These are phyloP conservation scores for Apeltes quadracus DNA, from an alignment of 2,113 vertebrate genomes.

Conservation along the genomic window DNA sequence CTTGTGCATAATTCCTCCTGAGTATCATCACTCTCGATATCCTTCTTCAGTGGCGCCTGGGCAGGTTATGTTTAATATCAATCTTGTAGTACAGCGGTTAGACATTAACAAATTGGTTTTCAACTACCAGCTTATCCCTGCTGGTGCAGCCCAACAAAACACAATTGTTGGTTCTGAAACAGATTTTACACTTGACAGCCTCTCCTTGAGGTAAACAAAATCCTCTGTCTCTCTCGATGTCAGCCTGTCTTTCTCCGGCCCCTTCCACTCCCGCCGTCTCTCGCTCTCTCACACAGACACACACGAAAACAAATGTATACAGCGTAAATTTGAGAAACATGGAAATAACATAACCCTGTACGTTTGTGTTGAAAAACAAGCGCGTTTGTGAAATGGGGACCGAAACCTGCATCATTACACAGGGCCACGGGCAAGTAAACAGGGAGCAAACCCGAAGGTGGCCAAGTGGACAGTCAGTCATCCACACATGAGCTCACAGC, in stretches of 20 bases:
- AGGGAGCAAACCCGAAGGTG: conserved; percentile 43
- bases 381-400: conserved; percentile 36
- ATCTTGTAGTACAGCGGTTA: conserved; percentile 67
- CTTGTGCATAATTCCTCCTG: conserved; percentile 64
- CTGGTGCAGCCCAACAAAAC: conserved; percentile 61
- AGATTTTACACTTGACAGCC: conserved; percentile 64
- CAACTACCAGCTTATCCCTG: conserved; percentile 69
- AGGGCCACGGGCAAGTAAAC: conserved; percentile 48
- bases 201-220: conserved; percentile 62
- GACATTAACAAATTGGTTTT: conserved; percentile 79
- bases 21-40: conserved; percentile 63
- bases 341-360: conserved; percentile 16
- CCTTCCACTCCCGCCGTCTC: not conserved
- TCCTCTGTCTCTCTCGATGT: conserved; percentile 28
- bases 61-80: conserved; percentile 72
- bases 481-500: conserved; percentile 42
- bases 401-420: conserved; percentile 56
- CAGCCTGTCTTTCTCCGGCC: conserved; percentile 15
- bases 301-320: conserved; percentile 22
- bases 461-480: conserved; percentile 58
- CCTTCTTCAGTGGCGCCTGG: conserved; percentile 68
- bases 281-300: not conserved
- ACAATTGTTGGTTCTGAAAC: conserved; percentile 59
- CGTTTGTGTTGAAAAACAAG: conserved; percentile 34
- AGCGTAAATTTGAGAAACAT: not conserved